Base-by-base conservation (phyloP, 2,888 invertebrate genomes). In the Protodeltote pygarga region DNA sequence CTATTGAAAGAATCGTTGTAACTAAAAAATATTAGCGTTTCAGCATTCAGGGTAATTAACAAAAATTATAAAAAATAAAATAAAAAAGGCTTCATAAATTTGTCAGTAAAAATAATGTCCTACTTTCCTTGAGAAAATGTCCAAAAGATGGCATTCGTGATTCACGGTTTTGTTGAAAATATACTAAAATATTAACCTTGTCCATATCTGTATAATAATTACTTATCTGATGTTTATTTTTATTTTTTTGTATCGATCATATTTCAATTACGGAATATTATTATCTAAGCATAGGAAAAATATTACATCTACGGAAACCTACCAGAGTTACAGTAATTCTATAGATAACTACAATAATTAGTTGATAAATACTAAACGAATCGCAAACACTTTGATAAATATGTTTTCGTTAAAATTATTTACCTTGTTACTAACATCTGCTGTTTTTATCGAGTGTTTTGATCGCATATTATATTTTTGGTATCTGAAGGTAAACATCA, bases 291-390 rank as follows among this genome's bases (percentile, higher is more conserved):
- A 62, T 39, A 55, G 62, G 62, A 63, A 77, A 77, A 55, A 65
- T 63, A 44, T 39, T 15, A 49, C 61, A 59, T 59, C 49, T 57
- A 52, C 64, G 76, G 73, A 77, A 75, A 79, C 74, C 39, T 76
- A 70, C 74, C 49, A 37, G 49, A 47, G 47, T 60, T 62, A 34
- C 19, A 28, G 40, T 46, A 50, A 60, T 55, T 57, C 49, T 57
- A 49, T 45, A 50, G 78, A 77, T 78, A 63, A 71, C 47, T 13
- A 59, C 53, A 46, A 48, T 55, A 53, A 40, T 63, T 66, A 49
- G 48, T 55, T 54, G 55, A 65, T 65, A 55, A 64, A 69, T 44
- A 34, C 39, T 65, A 63, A 70, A 45, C 65, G 65, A 59, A 65
- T 66, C 59, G 46, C 54, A 51, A 68, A 62, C 38, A 45, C 27